Conservation (phyloP, 2,113 vertebrate genomes). For the Gopherus evgoodei region DNA sequence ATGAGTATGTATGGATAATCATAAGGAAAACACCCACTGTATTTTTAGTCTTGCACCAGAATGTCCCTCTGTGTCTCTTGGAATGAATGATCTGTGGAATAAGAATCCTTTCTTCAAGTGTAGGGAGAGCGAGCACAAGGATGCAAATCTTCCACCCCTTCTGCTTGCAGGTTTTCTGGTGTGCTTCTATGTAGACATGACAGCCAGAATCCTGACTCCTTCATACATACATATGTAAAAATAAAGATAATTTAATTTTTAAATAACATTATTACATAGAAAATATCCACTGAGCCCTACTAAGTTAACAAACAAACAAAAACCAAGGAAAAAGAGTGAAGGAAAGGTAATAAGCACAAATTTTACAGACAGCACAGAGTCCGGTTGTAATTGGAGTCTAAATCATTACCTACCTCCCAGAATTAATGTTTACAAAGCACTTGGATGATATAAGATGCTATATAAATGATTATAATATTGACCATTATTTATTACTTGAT, state of each 20-base stretch:
- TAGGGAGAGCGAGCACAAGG: not conserved
- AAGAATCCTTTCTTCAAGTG: not conserved
- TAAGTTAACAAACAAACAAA: not conserved
- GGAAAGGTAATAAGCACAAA: rapidly evolving
- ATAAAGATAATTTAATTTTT: not conserved
- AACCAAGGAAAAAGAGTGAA: not conserved
- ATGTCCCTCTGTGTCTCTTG: not conserved
- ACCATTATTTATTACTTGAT: not conserved
- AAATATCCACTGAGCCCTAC: not conserved
- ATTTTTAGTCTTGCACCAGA: not conserved
- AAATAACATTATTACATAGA: not conserved
- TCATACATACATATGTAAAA: rapidly evolving
- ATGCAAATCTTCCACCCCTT: not conserved
- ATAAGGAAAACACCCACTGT: too few relatives aligned
- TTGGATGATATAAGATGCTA: not conserved
- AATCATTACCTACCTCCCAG: not conserved
- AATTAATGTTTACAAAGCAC: not conserved
- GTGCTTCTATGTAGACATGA: not conserved
- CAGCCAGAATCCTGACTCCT: rapidly evolving
- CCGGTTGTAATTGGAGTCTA: not conserved
- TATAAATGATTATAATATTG: not conserved
- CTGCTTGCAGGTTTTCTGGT: not conserved
- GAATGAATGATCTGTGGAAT: not conserved
- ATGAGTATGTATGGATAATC: too few relatives aligned
- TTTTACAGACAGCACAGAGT: not conserved